phyloP scores from a whole-genome alignment of 2,888 invertebrate genomes.

The Fragum sueziense region DNA sequence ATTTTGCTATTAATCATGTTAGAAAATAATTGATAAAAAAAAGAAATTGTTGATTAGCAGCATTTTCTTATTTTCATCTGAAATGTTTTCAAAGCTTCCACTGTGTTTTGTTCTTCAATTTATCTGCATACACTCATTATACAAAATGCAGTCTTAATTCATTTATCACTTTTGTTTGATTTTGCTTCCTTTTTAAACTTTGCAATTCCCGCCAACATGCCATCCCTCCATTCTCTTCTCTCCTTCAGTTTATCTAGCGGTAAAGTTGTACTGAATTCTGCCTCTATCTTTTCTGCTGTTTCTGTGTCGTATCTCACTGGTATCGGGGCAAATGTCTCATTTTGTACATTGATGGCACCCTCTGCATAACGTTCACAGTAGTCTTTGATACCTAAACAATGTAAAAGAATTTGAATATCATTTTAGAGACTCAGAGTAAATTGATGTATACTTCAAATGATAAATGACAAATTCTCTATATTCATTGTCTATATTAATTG shows the following conservation, averaged over 20 bases:
- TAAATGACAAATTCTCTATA: no score
- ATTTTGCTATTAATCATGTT: no score
- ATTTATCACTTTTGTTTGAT: neutral
- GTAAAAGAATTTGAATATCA: neutral
- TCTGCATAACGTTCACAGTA: conserved; percentile 77
- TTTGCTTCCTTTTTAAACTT: conserved; percentile 70
- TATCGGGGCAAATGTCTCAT: conserved; percentile 69
- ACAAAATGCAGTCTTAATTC: neutral
- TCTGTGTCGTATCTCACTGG: conserved; percentile 71
- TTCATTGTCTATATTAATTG: no score
- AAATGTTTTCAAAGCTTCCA: no score
- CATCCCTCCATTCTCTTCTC: conserved; percentile 77
- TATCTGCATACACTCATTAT: no score
- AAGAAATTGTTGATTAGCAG: no score
- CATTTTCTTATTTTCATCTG: no score
- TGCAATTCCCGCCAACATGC: conserved; percentile 76
- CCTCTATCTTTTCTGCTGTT: conserved; percentile 70
- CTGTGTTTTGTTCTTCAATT: no score
- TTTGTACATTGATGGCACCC: conserved; percentile 71
- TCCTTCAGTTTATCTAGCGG: conserved; percentile 74
- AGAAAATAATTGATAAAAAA: no score
- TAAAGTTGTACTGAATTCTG: conserved; percentile 66
- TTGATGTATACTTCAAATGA: no score
- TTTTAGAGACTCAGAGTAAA: neutral
- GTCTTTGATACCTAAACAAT: conserved; percentile 70